Evolutionary conservation across 1,140 invertebrate species (phyloP), one percentile per base, ranked within the genome.

Genomic region (Holcopasites calliopsidis): DNA sequence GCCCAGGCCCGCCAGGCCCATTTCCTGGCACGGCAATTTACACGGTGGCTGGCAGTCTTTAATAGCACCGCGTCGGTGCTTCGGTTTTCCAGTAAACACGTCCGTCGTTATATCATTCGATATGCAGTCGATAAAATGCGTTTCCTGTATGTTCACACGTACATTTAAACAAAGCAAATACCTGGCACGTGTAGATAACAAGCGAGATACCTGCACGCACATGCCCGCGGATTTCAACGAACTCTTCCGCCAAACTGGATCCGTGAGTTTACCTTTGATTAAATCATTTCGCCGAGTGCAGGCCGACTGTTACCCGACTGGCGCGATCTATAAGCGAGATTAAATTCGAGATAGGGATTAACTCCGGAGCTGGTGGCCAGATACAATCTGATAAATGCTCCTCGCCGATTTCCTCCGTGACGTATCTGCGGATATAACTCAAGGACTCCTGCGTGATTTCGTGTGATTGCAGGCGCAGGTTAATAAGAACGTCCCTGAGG

Each of bases 161-260:
- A 73, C 52, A 70, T 71, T 79, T 58, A 77, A 85, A 83, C 31
- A 85, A 83, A 86, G 79, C 81, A 85, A 80, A 84, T 83, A 85
- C 79, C 79, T 78, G 68, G 79, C 75, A 65, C 61, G 68, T 68
- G 52, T 70, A 85, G 86, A 88, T 87, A 87, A 72, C 85, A 52
- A 26, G 35, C 50, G 50, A 68, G n/a, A n/a, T n/a, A n/a, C n/a
- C n/a, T n/a, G n/a, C n/a, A n/a, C n/a, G n/a, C n/a, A n/a, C n/a
- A n/a, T n/a, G n/a, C n/a, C n/a, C n/a, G n/a, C n/a, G n/a, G n/a
- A n/a, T n/a, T n/a, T n/a, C n/a, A n/a, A n/a, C n/a, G n/a, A n/a
- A n/a, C n/a, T n/a, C n/a, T n/a, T n/a, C n/a, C n/a, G n/a, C n/a
- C n/a, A n/a, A n/a, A 21, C 50, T 10, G 23, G 13, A 1, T 16